These are phyloP conservation scores for Speoplatyrhinus poulsoni DNA, from an alignment of 2,113 vertebrate genomes.

Conservation along the genomic window DNA sequence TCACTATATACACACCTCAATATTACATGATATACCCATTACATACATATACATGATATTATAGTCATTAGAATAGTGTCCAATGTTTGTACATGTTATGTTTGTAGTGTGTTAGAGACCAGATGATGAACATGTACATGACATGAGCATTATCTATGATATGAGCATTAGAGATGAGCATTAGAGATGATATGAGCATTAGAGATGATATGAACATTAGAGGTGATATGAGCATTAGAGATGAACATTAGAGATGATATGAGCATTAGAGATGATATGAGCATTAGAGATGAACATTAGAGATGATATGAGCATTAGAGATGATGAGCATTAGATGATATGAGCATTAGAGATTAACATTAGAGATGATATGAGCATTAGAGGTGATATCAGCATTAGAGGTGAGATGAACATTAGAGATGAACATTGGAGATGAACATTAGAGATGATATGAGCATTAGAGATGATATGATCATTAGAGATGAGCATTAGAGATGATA, in stretches of 20 bases:
- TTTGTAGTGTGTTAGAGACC: not conserved
- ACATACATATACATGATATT: not conserved
- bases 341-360: not conserved
- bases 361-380: not conserved
- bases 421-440: not conserved
- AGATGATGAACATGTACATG: not conserved
- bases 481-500: not conserved
- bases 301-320: not conserved
- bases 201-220: too few species aligned
- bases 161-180: not conserved
- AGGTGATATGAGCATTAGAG: not conserved
- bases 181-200: too few species aligned
- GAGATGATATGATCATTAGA: not conserved
- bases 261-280: not conserved
- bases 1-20: too few species aligned
- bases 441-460: not conserved
- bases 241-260: not conserved
- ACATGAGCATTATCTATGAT: too few species aligned
- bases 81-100: not conserved
- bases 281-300: too few species aligned
- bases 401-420: too few species aligned
- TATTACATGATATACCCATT: too few species aligned
- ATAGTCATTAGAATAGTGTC: not conserved
- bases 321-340: not conserved
- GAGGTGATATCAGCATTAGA: too few species aligned